These are phyloP conservation scores for Parnassius orleans DNA, from an alignment of 2,888 invertebrate genomes.

Conservation along the genomic window DNA sequence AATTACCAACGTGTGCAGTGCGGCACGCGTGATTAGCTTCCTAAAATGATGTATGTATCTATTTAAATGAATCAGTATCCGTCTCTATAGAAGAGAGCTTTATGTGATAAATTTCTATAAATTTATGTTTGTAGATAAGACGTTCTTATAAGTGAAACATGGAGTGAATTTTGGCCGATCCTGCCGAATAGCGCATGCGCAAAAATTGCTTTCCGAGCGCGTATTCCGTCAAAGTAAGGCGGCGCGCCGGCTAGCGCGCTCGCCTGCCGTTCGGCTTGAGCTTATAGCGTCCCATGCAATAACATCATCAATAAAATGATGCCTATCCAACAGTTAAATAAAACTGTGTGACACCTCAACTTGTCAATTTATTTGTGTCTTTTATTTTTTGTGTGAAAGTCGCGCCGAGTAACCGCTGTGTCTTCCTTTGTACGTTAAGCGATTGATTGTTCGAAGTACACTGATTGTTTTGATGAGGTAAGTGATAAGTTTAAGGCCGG, in stretches of 20 bases:
- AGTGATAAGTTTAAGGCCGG: constrained; percentile 63
- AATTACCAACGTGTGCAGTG: constrained; percentile 80
- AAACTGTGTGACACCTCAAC: constrained; percentile 47
- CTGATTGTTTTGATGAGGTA: constrained; percentile 72
- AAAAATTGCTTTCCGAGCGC: constrained; percentile 53
- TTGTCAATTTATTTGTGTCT: constrained; percentile 61
- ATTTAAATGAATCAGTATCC: constrained; percentile 13
- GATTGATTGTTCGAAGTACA: constrained; percentile 50
- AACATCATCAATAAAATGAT: constrained; percentile 67
- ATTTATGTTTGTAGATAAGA: constrained; percentile 37
- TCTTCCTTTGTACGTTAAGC: constrained; percentile 58
- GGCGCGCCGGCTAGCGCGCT: constrained; percentile 80
- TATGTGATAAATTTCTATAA: constrained; percentile 25
- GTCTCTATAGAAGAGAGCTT: too few species aligned
- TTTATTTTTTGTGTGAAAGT: constrained; percentile 41
- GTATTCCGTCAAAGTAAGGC: constrained; percentile 70
- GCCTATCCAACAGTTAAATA: constrained; percentile 43
- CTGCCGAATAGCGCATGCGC: constrained; percentile 72
- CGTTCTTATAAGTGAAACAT: constrained; percentile 36
- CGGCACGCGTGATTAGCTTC: constrained; percentile 71
- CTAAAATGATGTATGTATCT: constrained; percentile 32
- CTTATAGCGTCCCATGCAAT: constrained; percentile 51
- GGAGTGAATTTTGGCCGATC: constrained; percentile 74
- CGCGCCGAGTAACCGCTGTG: constrained; percentile 51
- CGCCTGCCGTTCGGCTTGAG: constrained; percentile 74